Percentiles rank a stretch among this genome's conserved stretches.
Conservation (phyloP, 2,797 vertebrate genomes). For the Lithobates sylvaticus region DNA sequence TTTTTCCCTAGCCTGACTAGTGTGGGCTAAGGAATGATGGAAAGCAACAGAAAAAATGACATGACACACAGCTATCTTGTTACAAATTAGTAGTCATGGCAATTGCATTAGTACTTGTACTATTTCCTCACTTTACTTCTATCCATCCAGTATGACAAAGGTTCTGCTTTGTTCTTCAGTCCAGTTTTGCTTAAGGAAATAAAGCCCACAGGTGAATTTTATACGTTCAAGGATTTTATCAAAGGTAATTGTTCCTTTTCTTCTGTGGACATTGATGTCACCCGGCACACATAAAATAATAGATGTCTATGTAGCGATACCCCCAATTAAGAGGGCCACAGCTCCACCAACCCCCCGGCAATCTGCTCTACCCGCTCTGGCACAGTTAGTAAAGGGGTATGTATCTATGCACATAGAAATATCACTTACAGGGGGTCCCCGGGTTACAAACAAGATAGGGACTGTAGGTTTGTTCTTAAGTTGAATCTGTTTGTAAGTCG, state of each 20-base stretch:
- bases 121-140: not conserved
- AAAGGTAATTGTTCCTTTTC: not conserved
- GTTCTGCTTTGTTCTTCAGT: not conserved
- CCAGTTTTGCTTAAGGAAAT: not conserved
- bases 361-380: too few species aligned
- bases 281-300: not conserved
- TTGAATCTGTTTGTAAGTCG: too few species aligned
- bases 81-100: constrained; percentile 1
- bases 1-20: not conserved
- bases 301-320: too few species aligned
- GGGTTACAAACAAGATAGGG: too few species aligned
- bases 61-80: constrained; percentile 3
- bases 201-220: not conserved
- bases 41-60: constrained; percentile 10
- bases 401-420: too few species aligned
- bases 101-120: constrained; percentile 1
- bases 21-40: not conserved
- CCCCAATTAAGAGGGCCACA: too few species aligned
- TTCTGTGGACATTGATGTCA: not conserved
- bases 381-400: too few species aligned
- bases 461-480: too few species aligned
- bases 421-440: too few species aligned
- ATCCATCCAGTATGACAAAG: not conserved
- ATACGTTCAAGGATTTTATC: not conserved
- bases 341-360: too few species aligned